phyloP scores from a whole-genome alignment of 1,140 invertebrate genomes.

The Lordiphosa collinella region DNA sequence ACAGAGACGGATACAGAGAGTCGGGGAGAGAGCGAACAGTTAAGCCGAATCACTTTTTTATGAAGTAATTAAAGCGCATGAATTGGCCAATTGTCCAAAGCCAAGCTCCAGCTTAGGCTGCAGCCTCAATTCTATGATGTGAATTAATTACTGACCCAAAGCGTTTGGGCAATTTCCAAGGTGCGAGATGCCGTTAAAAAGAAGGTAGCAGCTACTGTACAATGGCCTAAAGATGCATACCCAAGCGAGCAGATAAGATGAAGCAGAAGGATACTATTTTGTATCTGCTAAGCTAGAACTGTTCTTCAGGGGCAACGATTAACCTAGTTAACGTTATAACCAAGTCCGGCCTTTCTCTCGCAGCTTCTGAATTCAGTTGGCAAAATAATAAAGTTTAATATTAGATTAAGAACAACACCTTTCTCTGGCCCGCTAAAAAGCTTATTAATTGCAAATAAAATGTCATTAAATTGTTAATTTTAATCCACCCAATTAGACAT shows the following conservation, averaged over 20 bases:
- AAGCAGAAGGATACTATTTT: slow-evolving; percentile 18
- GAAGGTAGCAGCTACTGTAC: slow-evolving; percentile 43
- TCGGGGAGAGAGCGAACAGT: slow-evolving; percentile 26
- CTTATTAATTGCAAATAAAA: neutral
- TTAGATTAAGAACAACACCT: too few species aligned
- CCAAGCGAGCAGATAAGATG: slow-evolving; percentile 34
- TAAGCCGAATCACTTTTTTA: slow-evolving; percentile 56
- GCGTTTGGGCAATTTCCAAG: slow-evolving; percentile 49
- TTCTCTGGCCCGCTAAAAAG: too few species aligned
- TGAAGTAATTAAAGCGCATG: slow-evolving; percentile 77
- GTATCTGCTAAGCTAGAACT: neutral
- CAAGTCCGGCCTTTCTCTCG: too few species aligned
- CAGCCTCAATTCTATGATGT: slow-evolving; percentile 40
- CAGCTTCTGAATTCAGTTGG: too few species aligned
- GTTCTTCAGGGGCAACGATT: slow-evolving; percentile 39
- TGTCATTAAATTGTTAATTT: too few species aligned
- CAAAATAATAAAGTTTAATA: too few species aligned
- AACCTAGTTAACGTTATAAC: slow-evolving; percentile 26
- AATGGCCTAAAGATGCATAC: slow-evolving; percentile 48
- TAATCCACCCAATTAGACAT: slow-evolving; percentile 1
- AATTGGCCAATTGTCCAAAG: slow-evolving; percentile 65
- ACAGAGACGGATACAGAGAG: slow-evolving; percentile 23
- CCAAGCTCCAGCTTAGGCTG: slow-evolving; percentile 17
- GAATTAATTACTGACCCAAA: slow-evolving; percentile 76
- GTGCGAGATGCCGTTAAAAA: slow-evolving; percentile 53